Conservation (phyloP, 2,888 invertebrate genomes). For the Campoplex capitator region DNA sequence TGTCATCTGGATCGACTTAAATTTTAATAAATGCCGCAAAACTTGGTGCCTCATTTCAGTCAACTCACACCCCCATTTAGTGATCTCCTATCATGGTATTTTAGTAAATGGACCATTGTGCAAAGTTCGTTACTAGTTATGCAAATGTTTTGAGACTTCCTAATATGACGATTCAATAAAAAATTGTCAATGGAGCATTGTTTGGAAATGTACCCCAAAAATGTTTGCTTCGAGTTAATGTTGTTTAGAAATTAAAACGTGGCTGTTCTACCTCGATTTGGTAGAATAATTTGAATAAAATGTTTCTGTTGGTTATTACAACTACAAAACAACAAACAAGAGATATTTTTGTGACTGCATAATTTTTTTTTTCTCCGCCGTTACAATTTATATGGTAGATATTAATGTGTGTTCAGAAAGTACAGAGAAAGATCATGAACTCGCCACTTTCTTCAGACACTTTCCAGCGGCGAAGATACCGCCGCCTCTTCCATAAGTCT, state of each 20-base stretch:
- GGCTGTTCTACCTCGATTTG: neutral
- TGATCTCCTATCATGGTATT: neutral
- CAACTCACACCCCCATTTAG: neutral
- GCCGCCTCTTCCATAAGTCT: slow-evolving; percentile 79
- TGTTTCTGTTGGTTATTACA: neutral
- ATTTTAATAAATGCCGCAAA: no score
- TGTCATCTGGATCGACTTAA: no score
- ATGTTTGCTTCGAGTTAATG: no score
- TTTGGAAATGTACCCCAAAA: no score
- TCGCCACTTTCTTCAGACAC: slow-evolving; percentile 47
- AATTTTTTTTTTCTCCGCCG: neutral
- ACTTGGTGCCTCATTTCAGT: neutral
- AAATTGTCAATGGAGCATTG: neutral
- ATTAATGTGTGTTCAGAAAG: no score
- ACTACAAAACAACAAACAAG: neutral
- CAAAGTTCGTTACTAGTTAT: no score
- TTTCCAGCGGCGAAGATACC: slow-evolving; percentile 74
- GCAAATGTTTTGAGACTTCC: neutral
- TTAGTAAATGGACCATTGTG: no score
- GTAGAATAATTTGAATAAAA: neutral
- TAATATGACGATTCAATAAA: neutral
- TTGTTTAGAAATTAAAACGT: neutral
- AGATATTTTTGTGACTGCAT: neutral
- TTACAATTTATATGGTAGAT: no score
- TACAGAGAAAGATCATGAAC: neutral